Evolutionary conservation across 2,888 invertebrate species (phyloP), one percentile per base, ranked within the genome.

Genomic region (Mongoloraphidia duomilia): DNA sequence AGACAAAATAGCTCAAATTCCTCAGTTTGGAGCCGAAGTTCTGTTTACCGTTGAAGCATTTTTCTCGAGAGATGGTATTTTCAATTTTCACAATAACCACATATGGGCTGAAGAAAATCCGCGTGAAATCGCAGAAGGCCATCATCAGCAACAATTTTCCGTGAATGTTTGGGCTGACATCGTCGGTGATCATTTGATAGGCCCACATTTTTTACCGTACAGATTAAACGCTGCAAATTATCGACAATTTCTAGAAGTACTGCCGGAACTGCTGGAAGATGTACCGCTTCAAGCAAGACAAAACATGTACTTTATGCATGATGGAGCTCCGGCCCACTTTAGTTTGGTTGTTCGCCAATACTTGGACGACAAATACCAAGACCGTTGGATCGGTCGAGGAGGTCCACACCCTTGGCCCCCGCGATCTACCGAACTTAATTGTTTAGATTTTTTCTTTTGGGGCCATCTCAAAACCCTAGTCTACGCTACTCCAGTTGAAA

Each of bases 301-400:
- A 8, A 12, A 63, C 59, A 52, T 52, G 52, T 51, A 40, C 34
- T 52, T 56, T 39, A 49, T 48, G 47, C 46, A 52, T 12, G 36
- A 67, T 68, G 54, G 52, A 26, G 54, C 53, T 14, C 52, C 50
- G 17, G 50, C 56, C 2, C 55, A 54, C 36, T 55, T 52, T 44
- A 49, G 50, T 44, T 26, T 49, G 36, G 42, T 44, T 42, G 55
- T 50, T 17, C 52, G 53, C 43, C 46, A 49, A 17, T 51, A 43
- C 43, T 39, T 55, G 10, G 49, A 52, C 39, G 33, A 17, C 36
- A 35, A 14, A 1, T 53, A 46, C 37, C 41, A 34, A 41, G 37
- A 53, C 36, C 40, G 51, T 9, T 57, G 54, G 55, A 57, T 57
- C 46, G 52, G 53, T 39, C 49, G 54, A 37, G 56, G 50, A 39